Evolutionary conservation across 2,888 invertebrate genomes (phyloP).

Genomic region (Lasioglossum pauxillum): DNA sequence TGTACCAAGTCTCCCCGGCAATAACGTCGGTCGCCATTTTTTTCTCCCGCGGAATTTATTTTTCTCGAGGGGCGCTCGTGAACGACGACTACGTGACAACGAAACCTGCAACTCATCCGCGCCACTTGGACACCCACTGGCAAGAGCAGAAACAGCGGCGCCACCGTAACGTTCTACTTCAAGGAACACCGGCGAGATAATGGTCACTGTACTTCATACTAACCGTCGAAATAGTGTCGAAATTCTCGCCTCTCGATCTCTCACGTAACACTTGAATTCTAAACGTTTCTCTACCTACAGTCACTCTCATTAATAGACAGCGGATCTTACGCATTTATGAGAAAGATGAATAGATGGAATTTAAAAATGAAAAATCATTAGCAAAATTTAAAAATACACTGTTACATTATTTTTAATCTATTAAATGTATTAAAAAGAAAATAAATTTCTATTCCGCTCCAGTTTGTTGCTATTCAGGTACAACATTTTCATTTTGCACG

Average conservation of each 20-base stretch:
- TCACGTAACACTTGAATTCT: background rate
- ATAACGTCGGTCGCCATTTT: constrained; percentile 48
- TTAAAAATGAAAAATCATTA: no score
- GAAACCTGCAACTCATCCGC: constrained; percentile 32
- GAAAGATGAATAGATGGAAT: no score
- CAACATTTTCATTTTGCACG: no score
- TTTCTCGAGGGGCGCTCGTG: constrained; percentile 50
- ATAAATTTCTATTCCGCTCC: no score
- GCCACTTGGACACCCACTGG: background rate
- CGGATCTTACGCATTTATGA: no score
- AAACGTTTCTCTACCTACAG: no score
- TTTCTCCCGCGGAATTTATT: constrained; percentile 57
- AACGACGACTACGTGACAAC: constrained; percentile 52
- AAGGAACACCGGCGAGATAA: background rate
- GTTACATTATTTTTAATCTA: no score
- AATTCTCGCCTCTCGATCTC: background rate
- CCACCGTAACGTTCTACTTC: constrained; percentile 18
- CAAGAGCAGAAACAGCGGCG: background rate
- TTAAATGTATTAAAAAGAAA: no score
- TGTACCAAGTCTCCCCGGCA: constrained; percentile 32
- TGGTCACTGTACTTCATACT: background rate
- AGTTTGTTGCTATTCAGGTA: no score
- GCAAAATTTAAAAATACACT: no score
- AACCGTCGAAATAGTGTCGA: background rate
- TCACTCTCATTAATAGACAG: no score